Evolutionary conservation across 2,113 vertebrate species (phyloP).

Genomic region (Passerina amoena): DNA sequence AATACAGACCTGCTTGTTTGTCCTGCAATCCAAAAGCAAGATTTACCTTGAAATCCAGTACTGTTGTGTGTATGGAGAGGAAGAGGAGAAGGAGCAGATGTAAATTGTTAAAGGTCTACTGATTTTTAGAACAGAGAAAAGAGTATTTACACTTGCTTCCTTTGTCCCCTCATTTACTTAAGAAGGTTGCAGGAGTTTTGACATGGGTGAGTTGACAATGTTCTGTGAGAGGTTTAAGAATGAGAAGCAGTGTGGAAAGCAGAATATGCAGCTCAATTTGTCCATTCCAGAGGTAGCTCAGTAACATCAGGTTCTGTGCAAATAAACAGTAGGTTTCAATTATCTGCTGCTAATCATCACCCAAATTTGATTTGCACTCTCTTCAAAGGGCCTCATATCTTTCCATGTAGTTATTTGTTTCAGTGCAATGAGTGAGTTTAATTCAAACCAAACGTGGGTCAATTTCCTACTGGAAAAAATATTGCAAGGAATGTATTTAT

Average conservation of each 20-base stretch:
- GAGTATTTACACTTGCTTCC: neutral
- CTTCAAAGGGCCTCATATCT: constrained; percentile 73
- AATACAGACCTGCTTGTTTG: neutral
- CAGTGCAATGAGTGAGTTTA: constrained; percentile 60
- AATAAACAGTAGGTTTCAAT: constrained; percentile 18
- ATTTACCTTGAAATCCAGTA: neutral
- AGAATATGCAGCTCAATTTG: neutral
- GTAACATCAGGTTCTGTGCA: neutral
- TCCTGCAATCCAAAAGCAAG: neutral
- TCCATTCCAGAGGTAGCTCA: neutral
- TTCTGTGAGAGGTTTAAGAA: neutral
- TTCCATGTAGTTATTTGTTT: constrained; percentile 68
- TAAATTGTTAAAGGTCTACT: neutral
- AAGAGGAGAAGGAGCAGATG: neutral
- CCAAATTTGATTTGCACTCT: constrained; percentile 24
- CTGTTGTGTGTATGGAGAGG: neutral
- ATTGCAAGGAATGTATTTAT: constrained; percentile 48
- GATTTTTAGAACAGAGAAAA: neutral
- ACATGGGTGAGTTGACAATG: neutral
- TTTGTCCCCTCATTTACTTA: neutral
- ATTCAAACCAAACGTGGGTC: constrained; percentile 70
- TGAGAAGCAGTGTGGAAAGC: neutral
- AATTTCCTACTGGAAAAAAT: constrained; percentile 40
- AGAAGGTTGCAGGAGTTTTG: neutral
- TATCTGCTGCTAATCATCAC: constrained; percentile 31